phyloP scores from a whole-genome alignment of 2,797 vertebrate genomes.

The Apogon talboti region DNA sequence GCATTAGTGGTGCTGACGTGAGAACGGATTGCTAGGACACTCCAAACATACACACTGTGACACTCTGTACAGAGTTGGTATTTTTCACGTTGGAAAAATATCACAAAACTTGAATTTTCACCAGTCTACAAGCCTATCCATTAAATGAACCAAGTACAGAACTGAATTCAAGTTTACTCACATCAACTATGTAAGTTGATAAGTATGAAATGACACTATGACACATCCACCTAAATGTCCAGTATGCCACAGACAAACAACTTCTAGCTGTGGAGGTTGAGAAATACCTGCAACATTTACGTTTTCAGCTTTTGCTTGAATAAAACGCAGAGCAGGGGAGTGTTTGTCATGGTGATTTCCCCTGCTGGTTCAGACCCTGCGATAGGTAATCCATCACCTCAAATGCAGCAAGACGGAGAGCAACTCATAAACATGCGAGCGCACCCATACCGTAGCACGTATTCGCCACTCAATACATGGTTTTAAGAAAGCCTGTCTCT shows the following conservation, averaged over 20 bases:
- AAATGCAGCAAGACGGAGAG: conserved; percentile 36
- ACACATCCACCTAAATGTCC: conserved; percentile 23
- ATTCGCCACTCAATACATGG: neutral
- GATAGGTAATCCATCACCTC: conserved; percentile 66
- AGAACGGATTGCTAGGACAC: conserved; percentile 5
- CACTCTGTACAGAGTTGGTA: conserved; percentile 14
- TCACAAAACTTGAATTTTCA: conserved; percentile 45
- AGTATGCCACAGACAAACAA: conserved; percentile 43
- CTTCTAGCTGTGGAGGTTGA: conserved; percentile 10
- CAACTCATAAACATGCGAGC: conserved; percentile 35
- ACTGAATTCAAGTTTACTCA: conserved; percentile 29
- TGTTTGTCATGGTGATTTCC: conserved; percentile 60
- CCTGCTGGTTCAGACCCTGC: conserved; percentile 28
- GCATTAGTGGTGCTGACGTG: conserved; percentile 27
- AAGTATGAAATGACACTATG: conserved; percentile 17
- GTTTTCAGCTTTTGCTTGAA: conserved; percentile 31
- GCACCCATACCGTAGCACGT: conserved; percentile 9
- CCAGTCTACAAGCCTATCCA: conserved; percentile 3
- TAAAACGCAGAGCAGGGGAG: conserved; percentile 33
- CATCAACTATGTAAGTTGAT: conserved; percentile 2
- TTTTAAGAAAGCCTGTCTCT: conserved; percentile 13
- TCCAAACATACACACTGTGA: conserved; percentile 2
- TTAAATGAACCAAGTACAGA: neutral
- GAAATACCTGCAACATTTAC: conserved; percentile 35
- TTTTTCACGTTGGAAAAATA: conserved; percentile 18